Evolutionary conservation across 1,140 invertebrate species (phyloP), one percentile per base, ranked within the genome.

Genomic region (Anastrepha ludens): DNA sequence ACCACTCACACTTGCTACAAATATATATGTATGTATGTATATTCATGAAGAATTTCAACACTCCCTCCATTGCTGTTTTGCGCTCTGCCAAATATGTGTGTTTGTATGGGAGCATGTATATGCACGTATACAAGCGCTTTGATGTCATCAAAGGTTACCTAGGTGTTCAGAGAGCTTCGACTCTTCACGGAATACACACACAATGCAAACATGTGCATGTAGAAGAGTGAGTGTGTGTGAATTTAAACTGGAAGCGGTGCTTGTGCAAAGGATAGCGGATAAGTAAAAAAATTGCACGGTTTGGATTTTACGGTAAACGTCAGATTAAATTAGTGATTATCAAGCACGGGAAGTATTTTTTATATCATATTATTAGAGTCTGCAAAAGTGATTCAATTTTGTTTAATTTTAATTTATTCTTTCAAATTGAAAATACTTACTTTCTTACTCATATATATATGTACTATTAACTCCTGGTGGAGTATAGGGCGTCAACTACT

Each of bases 71-170:
- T 55, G 50, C 50, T 55, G 50, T 11, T 29, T 29, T 55, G 50
- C 11, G 50, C 2, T 3, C 15, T n/a, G 39, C 64, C 15, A 74
- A 11, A 86, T 8, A n/a, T 44, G 44, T 0, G 62, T 60, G 20
- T n/a, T 41, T n/a, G 11, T 39, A 8, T 39, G 41, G 7, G 15
- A 3, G 8, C 44, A 17, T 39, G n/a, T 13, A 67, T 67, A 67
- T 13, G 8, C 44, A 17, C 39, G n/a, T 13, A 67, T 67, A 13
- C 64, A 55, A 29, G 20, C 8, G 55, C 81, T 85, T 60, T 85
- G 81, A 85, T 85, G 50, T 85, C n/a, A 85, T 85, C 81, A 85
- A 85, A 85, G 81, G 81, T 85, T 85, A 50, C 50, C 81, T 47
- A 59, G 81, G 81, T 60, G 50, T 58, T 58, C 13, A 59, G 15